Percentiles rank a stretch among this genome's conserved stretches.
Evolutionary conservation across 1,140 invertebrate species (phyloP).

Genomic region (Lerema accius): DNA sequence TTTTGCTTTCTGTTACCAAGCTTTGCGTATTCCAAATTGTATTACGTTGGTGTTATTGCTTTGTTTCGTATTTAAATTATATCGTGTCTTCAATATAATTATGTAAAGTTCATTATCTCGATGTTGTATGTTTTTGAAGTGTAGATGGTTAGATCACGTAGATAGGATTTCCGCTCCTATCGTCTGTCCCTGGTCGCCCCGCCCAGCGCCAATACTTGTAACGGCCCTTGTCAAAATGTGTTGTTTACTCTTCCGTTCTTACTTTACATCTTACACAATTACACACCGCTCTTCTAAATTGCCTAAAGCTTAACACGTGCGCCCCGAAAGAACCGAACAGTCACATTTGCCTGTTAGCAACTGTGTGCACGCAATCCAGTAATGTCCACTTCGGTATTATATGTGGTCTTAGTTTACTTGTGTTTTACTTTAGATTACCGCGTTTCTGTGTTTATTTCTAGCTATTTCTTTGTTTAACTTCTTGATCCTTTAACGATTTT

Average conservation of each 20-base stretch:
- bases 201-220: constrained; percentile 75
- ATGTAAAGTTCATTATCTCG: constrained; percentile 24
- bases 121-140: constrained; percentile 67
- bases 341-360: constrained; percentile 76
- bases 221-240: constrained; percentile 53
- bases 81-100: constrained; percentile 1
- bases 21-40: constrained; percentile 24
- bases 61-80: constrained; percentile 18
- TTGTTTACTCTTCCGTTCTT: constrained; percentile 58
- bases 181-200: constrained; percentile 69
- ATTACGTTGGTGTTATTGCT: constrained; percentile 22
- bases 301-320: constrained; percentile 64
- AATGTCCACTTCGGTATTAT: constrained; percentile 78
- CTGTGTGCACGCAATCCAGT: constrained; percentile 77
- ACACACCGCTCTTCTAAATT: constrained; percentile 57
- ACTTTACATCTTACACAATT: constrained; percentile 67
- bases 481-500: constrained; percentile 31
- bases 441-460: constrained; percentile 66
- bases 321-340: constrained; percentile 54
- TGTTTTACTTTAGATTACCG: constrained; percentile 66
- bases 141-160: constrained; percentile 66
- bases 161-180: constrained; percentile 61
- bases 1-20: constrained; percentile 21
- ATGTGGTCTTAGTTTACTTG: constrained; percentile 77
- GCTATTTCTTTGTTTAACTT: constrained; percentile 41